A percentile compares a stretch with the other conserved stretches of the same genome.
These are phyloP conservation scores for Synodontis membranacea DNA, from an alignment of 2,113 vertebrate species.

Conservation along the genomic window DNA sequence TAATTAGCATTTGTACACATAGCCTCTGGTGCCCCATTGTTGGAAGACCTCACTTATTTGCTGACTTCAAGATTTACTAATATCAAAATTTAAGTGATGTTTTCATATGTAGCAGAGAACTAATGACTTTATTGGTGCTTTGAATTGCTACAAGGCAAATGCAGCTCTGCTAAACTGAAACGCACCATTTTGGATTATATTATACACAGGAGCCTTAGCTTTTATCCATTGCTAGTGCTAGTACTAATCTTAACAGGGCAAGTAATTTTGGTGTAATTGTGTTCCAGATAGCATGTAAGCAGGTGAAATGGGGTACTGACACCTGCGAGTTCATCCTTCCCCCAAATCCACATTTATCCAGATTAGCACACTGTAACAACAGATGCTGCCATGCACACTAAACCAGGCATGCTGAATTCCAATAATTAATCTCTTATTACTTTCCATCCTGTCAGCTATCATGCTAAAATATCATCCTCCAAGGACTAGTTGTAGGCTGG, in stretches of 20 bases:
- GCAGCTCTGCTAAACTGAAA: background rate
- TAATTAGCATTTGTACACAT: background rate
- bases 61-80: constrained; percentile 7
- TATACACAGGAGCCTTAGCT: background rate
- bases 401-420: constrained; percentile 59
- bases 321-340: constrained; percentile 57
- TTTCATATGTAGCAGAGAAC: constrained; percentile 6
- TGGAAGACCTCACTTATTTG: constrained; percentile 26
- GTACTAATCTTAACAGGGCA: background rate
- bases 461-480: constrained; percentile 34
- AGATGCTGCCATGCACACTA: constrained; percentile 56
- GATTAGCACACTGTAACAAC: constrained; percentile 65
- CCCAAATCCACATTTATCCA: constrained; percentile 68
- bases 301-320: constrained; percentile 46
- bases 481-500: background rate
- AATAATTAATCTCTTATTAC: constrained; percentile 74
- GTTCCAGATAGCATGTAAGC: constrained; percentile 28
- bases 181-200: background rate
- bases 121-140: background rate
- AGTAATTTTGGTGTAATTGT: background rate
- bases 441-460: constrained; percentile 65
- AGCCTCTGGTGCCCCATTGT: background rate
- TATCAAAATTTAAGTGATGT: background rate
- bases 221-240: background rate
- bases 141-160: constrained; percentile 3